Percentiles rank a stretch among this genome's conserved stretches.
Conservation (phyloP, 2,888 invertebrate species). For the Drosophila setosimentum region DNA sequence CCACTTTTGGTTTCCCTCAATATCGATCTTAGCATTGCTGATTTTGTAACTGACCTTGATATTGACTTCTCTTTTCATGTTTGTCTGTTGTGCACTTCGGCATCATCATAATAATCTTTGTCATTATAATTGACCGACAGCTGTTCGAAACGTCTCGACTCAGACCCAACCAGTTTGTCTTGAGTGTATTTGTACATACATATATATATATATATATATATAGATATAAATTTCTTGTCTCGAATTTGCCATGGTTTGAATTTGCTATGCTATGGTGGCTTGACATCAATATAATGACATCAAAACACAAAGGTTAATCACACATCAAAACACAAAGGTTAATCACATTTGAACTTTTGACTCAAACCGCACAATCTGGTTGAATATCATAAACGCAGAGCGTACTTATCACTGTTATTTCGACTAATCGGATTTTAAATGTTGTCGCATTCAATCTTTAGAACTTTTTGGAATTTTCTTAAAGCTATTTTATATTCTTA, state of each 20-base stretch:
- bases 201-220: conserved; percentile 1
- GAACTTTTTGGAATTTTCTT: neutral
- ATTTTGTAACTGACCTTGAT: conserved; percentile 80
- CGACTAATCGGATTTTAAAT: neutral
- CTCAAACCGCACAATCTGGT: neutral
- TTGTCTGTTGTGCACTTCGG: conserved; percentile 17
- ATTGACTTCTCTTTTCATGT: conserved; percentile 60
- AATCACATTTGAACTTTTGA: conserved; percentile 76
- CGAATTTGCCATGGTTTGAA: conserved; percentile 39
- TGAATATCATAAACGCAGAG: conserved; percentile 3
- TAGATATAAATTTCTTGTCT: conserved; percentile 9
- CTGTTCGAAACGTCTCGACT: conserved; percentile 48
- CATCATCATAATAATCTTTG: conserved; percentile 21
- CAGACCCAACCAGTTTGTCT: conserved; percentile 60
- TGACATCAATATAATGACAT: conserved; percentile 70
- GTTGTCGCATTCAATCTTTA: neutral
- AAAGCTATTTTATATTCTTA: neutral
- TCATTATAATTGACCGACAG: conserved; percentile 55
- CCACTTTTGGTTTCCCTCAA: conserved; percentile 48
- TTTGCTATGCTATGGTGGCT: conserved; percentile 36
- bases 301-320: conserved; percentile 75
- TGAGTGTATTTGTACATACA: conserved; percentile 5
- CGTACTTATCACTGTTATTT: neutral
- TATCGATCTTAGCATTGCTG: conserved; percentile 35
- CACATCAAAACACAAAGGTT: conserved; percentile 74